These are phyloP conservation scores for Melanocharis versteri DNA, from an alignment of 2,113 vertebrate species.

Conservation along the genomic window DNA sequence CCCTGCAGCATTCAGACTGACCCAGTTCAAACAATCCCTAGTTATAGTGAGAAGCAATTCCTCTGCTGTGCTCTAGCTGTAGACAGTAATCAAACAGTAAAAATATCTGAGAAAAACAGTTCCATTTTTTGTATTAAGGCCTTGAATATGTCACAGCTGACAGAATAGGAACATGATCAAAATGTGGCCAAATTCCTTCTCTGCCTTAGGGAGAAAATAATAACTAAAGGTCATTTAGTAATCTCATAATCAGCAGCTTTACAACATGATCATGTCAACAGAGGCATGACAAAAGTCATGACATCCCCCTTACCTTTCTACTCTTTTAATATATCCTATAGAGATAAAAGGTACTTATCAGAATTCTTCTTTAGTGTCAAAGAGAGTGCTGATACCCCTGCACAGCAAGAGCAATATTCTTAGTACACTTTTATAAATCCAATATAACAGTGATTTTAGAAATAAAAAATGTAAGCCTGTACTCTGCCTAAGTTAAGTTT, in stretches of 20 bases:
- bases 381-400: neutral
- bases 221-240: neutral
- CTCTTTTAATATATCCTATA: neutral
- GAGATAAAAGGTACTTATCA: conserved; percentile 7
- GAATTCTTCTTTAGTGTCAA: neutral
- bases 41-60: neutral
- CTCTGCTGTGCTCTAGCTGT: neutral
- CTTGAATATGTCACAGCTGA: neutral
- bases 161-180: neutral
- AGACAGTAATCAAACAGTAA: neutral
- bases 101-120: neutral
- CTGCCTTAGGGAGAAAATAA: neutral
- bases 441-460: neutral
- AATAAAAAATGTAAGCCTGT: neutral
- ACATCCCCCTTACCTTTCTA: neutral
- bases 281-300: neutral
- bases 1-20: neutral
- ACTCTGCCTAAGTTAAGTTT: neutral
- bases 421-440: neutral
- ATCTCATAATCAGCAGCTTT: neutral
- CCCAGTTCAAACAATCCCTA: neutral
- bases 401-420: neutral
- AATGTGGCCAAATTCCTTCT: neutral
- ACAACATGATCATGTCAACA: neutral
- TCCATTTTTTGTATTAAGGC: neutral